These are phyloP conservation scores for Orchesella cincta DNA, from an alignment of 1,140 invertebrate genomes.

Conservation along the genomic window DNA sequence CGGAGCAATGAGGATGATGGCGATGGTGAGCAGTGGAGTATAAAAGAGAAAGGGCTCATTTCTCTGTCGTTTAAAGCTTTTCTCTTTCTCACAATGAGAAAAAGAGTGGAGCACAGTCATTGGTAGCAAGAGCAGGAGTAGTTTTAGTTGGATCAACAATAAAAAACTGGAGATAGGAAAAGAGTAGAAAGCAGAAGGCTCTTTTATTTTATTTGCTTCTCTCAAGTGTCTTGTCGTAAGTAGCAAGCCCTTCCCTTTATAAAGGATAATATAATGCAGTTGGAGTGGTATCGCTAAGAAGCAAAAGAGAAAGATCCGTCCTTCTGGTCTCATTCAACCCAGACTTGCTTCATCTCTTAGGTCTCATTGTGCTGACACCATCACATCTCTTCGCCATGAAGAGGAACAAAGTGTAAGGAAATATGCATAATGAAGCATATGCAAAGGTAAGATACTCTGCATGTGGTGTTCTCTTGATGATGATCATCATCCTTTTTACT, in stretches of 20 bases:
- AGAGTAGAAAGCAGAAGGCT: not conserved
- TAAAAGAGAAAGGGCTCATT: slow-evolving; percentile 16
- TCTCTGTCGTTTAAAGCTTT: not conserved
- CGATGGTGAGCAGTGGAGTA: slow-evolving; percentile 11
- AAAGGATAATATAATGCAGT: not conserved
- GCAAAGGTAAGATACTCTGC: too few relatives aligned
- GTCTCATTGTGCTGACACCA: too few relatives aligned
- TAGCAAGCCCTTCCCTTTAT: not conserved
- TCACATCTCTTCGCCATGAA: not conserved
- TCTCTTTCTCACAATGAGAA: not conserved
- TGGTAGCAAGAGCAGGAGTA: not conserved
- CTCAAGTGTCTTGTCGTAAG: not conserved
- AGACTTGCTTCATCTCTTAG: not conserved
- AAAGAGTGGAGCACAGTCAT: not conserved
- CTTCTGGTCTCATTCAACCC: not conserved
- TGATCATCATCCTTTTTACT: not conserved
- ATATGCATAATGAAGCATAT: too few relatives aligned
- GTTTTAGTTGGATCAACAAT: slow-evolving; percentile 1
- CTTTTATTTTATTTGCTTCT: not conserved
- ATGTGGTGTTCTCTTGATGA: too few relatives aligned
- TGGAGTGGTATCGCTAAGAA: not conserved
- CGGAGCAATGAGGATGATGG: not conserved
- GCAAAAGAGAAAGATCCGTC: not conserved
- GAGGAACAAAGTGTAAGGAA: not conserved
- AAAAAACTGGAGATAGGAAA: slow-evolving; percentile 3